phyloP scores from a whole-genome alignment of 2,888 invertebrate species.

The Tinea trinotella region DNA sequence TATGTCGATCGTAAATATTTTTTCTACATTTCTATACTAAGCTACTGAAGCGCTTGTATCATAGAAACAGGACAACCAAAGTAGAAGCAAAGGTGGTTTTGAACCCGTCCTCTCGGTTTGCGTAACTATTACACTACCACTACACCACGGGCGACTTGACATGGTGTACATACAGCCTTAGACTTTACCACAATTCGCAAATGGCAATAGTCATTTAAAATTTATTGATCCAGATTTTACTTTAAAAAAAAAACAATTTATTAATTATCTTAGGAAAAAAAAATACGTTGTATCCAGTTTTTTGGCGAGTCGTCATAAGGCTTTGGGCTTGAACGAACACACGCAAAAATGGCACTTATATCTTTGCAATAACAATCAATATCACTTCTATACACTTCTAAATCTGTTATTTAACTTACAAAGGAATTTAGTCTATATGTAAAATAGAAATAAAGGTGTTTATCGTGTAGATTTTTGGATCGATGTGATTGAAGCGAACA shows the following conservation, averaged over 20 bases:
- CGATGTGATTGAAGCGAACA: constrained; percentile 67
- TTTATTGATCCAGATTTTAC: constrained; percentile 13
- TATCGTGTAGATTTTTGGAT: constrained; percentile 28
- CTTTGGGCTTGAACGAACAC: background rate
- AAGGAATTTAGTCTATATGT: background rate
- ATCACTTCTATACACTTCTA: no score
- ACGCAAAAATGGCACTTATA: background rate
- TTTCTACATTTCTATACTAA: no score
- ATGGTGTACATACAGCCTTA: no score
- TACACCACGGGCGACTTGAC: no score
- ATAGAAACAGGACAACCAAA: no score
- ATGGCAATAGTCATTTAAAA: constrained; percentile 8
- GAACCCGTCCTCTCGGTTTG: no score
- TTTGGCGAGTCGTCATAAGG: background rate
- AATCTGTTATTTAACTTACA: background rate
- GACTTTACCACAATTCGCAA: background rate
- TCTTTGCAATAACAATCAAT: background rate
- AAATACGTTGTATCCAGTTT: background rate
- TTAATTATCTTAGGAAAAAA: constrained; percentile 3
- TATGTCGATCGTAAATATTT: no score
- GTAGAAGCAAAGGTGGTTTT: no score
- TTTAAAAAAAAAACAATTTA: background rate
- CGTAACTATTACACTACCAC: no score
- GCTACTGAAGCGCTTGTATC: no score
- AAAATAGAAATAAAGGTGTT: background rate